Conservation (phyloP, 2,888 invertebrate species). For the Clivina fossor region DNA sequence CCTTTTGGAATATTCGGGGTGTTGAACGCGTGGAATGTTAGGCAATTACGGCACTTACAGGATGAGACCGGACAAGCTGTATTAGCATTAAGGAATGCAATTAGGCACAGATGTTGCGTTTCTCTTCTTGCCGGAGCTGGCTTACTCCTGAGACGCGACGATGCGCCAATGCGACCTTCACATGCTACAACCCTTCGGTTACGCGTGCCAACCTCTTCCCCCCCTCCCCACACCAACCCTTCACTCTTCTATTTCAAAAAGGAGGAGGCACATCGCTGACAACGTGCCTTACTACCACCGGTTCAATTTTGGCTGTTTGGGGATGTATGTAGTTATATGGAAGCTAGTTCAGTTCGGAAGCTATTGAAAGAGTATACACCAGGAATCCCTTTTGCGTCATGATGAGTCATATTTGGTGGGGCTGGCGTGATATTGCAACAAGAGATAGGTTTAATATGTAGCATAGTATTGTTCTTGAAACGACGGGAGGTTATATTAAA, state of each 20-base stretch:
- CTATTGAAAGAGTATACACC: conserved; percentile 17
- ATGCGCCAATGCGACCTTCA: not conserved
- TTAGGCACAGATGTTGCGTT: conserved; percentile 40
- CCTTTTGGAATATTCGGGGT: too few relatives aligned
- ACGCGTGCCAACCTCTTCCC: not conserved
- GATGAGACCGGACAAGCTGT: conserved; percentile 45
- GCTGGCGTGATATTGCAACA: too few relatives aligned
- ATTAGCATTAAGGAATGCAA: conserved; percentile 52
- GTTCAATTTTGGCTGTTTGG: too few relatives aligned
- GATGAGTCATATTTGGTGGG: too few relatives aligned
- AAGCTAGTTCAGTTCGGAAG: too few relatives aligned
- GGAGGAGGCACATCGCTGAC: too few relatives aligned
- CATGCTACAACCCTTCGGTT: conserved; percentile 21
- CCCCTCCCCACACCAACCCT: conserved; percentile 7
- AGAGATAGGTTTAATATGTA: too few relatives aligned
- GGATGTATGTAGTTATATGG: too few relatives aligned
- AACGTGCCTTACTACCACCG: too few relatives aligned
- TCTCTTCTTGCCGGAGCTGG: not conserved
- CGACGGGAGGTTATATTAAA: too few relatives aligned
- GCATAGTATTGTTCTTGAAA: too few relatives aligned
- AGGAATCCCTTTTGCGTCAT: too few relatives aligned
- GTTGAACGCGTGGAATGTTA: conserved; percentile 20
- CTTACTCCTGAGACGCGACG: conserved; percentile 12
- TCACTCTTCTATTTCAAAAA: not conserved
- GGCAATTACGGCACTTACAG: conserved; percentile 33